Conservation (phyloP, 2,888 invertebrate genomes). For the Macaria notata region DNA sequence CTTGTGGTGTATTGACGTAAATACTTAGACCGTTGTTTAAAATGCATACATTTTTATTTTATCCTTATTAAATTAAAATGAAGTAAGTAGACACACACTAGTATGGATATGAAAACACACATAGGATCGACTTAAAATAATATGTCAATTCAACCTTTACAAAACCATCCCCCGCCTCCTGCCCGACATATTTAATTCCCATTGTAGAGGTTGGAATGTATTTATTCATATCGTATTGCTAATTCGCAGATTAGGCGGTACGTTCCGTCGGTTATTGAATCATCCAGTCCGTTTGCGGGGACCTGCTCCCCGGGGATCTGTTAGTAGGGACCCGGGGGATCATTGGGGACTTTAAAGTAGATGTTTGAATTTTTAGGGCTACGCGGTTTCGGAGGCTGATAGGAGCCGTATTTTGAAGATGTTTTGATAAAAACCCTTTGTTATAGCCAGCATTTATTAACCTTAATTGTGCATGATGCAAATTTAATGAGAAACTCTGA, state of each 20-base stretch:
- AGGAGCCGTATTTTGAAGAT: too few relatives aligned
- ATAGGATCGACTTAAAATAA: too few relatives aligned
- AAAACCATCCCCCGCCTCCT: constrained; percentile 4
- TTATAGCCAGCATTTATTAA: too few relatives aligned
- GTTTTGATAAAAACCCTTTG: too few relatives aligned
- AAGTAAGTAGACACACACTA: too few relatives aligned
- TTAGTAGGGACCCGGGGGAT: constrained; percentile 30
- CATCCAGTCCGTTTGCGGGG: constrained; percentile 78
- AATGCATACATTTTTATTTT: too few relatives aligned
- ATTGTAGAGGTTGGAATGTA: constrained; percentile 57
- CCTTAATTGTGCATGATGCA: too few relatives aligned
- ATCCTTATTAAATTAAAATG: too few relatives aligned
- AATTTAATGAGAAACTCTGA: too few relatives aligned
- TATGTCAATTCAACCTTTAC: not conserved
- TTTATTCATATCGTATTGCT: constrained; percentile 81
- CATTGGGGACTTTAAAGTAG: constrained; percentile 4
- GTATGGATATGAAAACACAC: too few relatives aligned
- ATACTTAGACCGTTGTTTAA: too few relatives aligned
- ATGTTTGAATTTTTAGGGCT: constrained; percentile 26
- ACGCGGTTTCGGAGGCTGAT: constrained; percentile 1
- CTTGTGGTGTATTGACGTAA: too few relatives aligned
- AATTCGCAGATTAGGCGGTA: constrained; percentile 75
- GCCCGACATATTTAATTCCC: constrained; percentile 17
- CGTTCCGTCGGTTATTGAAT: constrained; percentile 79
- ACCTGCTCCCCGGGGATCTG: constrained; percentile 54